phyloP scores from a whole-genome alignment of 2,888 invertebrate species.

The Coleophora deauratella region DNA sequence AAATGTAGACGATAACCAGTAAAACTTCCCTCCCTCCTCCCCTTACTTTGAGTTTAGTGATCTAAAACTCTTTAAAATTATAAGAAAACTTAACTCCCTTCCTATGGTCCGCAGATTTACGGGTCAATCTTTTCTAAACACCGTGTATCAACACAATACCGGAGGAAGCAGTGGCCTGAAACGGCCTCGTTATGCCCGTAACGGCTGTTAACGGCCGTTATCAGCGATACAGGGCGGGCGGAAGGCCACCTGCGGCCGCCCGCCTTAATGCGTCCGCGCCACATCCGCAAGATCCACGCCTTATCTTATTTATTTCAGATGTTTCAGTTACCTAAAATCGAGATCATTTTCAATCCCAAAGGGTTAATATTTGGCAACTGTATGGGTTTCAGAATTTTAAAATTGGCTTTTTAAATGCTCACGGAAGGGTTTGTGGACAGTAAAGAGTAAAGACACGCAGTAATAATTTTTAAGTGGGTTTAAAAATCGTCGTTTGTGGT shows the following conservation, averaged over 20 bases:
- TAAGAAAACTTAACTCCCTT: too few relatives aligned
- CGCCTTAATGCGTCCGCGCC: constrained; percentile 18
- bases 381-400: constrained; percentile 1
- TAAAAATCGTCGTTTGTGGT: not conserved
- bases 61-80: too few relatives aligned
- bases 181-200: constrained; percentile 65
- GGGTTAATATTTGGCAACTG: too few relatives aligned
- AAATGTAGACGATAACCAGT: too few relatives aligned
- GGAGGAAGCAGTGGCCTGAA: constrained; percentile 63
- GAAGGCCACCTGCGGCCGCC: constrained; percentile 35
- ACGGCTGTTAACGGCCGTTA: constrained; percentile 31
- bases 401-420: not conserved
- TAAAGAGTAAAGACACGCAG: too few relatives aligned
- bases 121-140: too few relatives aligned
- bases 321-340: not conserved
- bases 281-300: too few relatives aligned
- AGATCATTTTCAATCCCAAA: not conserved
- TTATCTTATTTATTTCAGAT: not conserved
- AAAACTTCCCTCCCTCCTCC: too few relatives aligned
- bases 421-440: not conserved
- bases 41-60: too few relatives aligned
- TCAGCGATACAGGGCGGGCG: not conserved
- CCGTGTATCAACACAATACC: constrained; percentile 35
- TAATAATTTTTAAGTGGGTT: too few relatives aligned
- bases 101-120: too few relatives aligned